Conservation (phyloP, 2,113 vertebrate species). For the Mugil cephalus region DNA sequence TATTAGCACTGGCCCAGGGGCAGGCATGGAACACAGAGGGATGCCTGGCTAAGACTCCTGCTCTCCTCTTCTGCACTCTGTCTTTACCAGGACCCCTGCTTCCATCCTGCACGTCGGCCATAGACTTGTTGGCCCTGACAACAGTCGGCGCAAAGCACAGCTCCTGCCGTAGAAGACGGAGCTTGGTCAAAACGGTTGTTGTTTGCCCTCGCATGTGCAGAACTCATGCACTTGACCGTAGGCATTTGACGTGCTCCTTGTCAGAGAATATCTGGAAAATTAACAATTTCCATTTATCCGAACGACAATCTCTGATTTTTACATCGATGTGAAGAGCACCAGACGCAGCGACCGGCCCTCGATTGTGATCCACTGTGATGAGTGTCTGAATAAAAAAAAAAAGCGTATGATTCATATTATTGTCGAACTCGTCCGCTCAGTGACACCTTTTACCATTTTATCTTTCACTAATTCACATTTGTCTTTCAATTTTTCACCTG, state of each 20-base stretch:
- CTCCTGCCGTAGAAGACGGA: conserved; percentile 1
- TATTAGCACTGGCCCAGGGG: conserved; percentile 80
- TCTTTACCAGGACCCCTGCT: conserved; percentile 69
- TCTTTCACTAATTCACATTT: too few relatives aligned
- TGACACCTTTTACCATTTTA: too few relatives aligned
- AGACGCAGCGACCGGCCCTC: too few relatives aligned
- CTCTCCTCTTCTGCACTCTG: conserved; percentile 68
- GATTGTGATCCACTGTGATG: too few relatives aligned
- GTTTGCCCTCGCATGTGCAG: neutral
- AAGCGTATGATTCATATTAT: too few relatives aligned
- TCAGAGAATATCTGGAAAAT: neutral
- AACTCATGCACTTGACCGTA: neutral
- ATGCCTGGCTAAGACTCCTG: conserved; percentile 68
- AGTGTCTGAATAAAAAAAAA: too few relatives aligned
- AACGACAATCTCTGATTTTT: too few relatives aligned
- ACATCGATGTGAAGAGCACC: too few relatives aligned
- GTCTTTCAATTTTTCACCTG: too few relatives aligned
- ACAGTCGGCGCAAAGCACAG: conserved; percentile 33
- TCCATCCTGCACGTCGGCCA: conserved; percentile 33
- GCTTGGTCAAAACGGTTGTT: neutral
- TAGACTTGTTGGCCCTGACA: conserved; percentile 35
- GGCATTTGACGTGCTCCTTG: neutral
- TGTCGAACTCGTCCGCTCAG: too few relatives aligned
- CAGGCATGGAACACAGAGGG: conserved; percentile 78
- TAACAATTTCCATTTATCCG: too few relatives aligned